Percentiles rank a stretch among this genome's conserved stretches.
These are phyloP conservation scores for Cosmia pyralina DNA, from an alignment of 2,888 invertebrate species.

Conservation along the genomic window DNA sequence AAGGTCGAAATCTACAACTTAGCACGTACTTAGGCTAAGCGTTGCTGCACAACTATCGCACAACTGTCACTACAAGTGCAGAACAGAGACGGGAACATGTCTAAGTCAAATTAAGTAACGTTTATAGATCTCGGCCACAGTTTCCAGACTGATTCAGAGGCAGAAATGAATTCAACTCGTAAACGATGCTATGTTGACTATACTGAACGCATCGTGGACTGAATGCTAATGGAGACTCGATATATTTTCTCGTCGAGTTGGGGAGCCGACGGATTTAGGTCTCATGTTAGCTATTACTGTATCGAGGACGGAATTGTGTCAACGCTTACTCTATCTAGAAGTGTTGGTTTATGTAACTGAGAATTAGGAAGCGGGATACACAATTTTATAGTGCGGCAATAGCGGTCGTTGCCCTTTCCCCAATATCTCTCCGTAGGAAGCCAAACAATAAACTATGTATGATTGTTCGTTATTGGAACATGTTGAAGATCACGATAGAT, in stretches of 20 bases:
- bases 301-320: not conserved
- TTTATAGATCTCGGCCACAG: not conserved
- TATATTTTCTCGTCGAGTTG: not conserved
- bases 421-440: not conserved
- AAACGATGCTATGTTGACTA: conserved; percentile 1
- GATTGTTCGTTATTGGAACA: not conserved
- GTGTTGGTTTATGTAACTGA: not conserved
- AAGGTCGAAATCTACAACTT: not conserved
- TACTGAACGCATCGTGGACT: conserved; percentile 3
- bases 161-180: not conserved
- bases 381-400: not conserved
- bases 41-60: not conserved
- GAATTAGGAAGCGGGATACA: not conserved
- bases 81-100: not conserved
- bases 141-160: conserved; percentile 18
- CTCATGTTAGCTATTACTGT: not conserved
- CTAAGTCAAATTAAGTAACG: not conserved
- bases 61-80: not conserved
- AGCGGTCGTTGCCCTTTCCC: not conserved
- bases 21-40: not conserved
- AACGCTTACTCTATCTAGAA: not conserved
- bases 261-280: not conserved
- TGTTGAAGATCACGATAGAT: not conserved
- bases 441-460: not conserved
- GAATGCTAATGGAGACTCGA: conserved; percentile 21